Conservation (phyloP, 2,797 vertebrate species). For the Hylomyscus alleni region DNA sequence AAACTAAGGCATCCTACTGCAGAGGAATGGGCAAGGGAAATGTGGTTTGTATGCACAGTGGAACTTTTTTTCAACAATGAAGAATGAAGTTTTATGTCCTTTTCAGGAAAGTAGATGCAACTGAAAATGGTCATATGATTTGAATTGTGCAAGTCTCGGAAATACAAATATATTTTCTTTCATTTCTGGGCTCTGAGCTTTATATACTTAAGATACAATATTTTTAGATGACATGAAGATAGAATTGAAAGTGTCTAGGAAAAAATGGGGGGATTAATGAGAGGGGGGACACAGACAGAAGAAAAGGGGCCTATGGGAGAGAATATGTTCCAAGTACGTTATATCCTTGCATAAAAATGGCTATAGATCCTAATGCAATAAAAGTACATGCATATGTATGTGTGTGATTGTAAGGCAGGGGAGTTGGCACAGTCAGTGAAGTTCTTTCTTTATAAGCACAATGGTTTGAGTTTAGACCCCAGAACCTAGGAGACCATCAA, state of each 20-base stretch:
- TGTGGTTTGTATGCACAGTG: not conserved
- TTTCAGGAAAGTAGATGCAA: not conserved
- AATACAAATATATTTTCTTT: not conserved
- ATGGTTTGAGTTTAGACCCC: not conserved
- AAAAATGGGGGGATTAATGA: not conserved
- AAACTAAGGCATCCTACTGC: not conserved
- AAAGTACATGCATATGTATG: not conserved
- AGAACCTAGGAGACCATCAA: not conserved
- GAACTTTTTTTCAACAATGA: not conserved
- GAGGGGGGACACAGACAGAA: not conserved
- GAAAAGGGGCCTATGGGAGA: accelerated
- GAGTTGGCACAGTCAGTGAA: not conserved
- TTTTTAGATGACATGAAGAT: not conserved
- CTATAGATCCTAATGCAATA: not conserved
- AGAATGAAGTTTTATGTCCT: not conserved
- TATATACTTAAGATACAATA: not conserved
- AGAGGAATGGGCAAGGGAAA: not conserved
- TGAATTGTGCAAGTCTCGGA: not conserved
- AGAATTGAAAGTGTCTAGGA: not conserved
- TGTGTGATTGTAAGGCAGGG: not conserved
- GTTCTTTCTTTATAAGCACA: not conserved
- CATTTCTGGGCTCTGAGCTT: not conserved
- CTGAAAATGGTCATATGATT: not conserved
- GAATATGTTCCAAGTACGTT: not conserved
- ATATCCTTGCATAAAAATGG: not conserved